Evolutionary conservation across 2,113 vertebrate genomes (phyloP).

Genomic region (Prunella fulvescens): DNA sequence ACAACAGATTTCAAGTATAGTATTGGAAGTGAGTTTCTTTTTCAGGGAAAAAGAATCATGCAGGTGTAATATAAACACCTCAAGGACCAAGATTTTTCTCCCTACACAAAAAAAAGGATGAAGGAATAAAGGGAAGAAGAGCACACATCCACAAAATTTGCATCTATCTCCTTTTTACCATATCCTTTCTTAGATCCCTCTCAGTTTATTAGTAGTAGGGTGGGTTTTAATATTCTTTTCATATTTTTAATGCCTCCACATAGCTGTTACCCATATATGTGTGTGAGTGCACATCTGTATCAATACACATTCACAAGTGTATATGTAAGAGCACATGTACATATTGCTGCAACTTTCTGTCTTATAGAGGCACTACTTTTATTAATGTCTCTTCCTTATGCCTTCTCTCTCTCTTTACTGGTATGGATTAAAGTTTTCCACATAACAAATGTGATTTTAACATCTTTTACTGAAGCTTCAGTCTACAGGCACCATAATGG

Average conservation of each 20-base stretch:
- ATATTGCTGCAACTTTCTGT: neutral
- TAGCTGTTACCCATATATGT: neutral
- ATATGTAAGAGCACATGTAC: neutral
- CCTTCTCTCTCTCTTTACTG: neutral
- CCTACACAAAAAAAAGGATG: neutral
- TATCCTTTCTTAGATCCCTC: neutral
- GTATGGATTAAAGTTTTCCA: neutral
- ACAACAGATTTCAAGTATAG: neutral
- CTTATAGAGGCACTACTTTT: neutral
- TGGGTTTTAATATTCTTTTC: neutral
- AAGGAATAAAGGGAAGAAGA: neutral
- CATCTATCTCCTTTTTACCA: neutral
- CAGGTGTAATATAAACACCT: neutral
- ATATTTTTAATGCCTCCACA: neutral
- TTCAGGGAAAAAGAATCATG: neutral
- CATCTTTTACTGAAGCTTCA: neutral
- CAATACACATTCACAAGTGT: neutral
- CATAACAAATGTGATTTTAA: neutral
- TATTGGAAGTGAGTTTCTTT: neutral
- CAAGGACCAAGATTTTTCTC: neutral
- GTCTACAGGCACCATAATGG: neutral
- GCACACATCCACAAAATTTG: neutral
- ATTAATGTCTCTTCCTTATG: neutral
- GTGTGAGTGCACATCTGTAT: neutral
- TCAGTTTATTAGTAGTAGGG: neutral